Evolutionary conservation across 2,797 vertebrate genomes (phyloP).

Genomic region (Sylvilagus floridanus): DNA sequence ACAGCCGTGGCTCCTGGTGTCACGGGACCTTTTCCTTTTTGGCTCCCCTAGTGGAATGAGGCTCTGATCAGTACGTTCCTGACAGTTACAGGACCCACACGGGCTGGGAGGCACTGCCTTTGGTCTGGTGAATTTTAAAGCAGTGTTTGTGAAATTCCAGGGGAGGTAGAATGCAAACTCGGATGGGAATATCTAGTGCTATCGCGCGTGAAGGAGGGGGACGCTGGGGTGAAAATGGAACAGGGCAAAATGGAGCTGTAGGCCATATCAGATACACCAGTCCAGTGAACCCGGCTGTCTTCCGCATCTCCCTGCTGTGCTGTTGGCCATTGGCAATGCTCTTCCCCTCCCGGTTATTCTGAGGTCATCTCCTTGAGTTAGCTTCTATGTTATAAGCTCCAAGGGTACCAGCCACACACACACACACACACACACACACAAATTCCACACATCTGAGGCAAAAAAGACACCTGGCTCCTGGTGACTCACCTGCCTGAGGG

Average conservation of each 20-base stretch:
- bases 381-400: too few relatives aligned
- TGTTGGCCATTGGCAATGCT: too few relatives aligned
- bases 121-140: not conserved
- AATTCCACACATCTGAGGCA: not conserved
- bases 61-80: not conserved
- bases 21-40: not conserved
- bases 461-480: not conserved
- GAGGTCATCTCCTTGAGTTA: too few relatives aligned
- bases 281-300: too few relatives aligned
- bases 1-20: not conserved
- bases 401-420: too few relatives aligned
- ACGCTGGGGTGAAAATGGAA: not conserved
- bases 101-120: not conserved
- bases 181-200: not conserved
- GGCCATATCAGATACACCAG: too few relatives aligned
- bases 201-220: not conserved
- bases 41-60: not conserved
- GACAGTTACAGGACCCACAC: not conserved
- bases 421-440: not conserved
- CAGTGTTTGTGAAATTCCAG: not conserved
- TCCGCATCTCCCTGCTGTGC: too few relatives aligned
- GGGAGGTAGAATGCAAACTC: not conserved
- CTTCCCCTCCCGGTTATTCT: too few relatives aligned
- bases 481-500: not conserved
- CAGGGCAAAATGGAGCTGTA: too few relatives aligned